Base-by-base conservation (phyloP, 1,140 invertebrate genomes). In the Saccostrea cuccullata region DNA sequence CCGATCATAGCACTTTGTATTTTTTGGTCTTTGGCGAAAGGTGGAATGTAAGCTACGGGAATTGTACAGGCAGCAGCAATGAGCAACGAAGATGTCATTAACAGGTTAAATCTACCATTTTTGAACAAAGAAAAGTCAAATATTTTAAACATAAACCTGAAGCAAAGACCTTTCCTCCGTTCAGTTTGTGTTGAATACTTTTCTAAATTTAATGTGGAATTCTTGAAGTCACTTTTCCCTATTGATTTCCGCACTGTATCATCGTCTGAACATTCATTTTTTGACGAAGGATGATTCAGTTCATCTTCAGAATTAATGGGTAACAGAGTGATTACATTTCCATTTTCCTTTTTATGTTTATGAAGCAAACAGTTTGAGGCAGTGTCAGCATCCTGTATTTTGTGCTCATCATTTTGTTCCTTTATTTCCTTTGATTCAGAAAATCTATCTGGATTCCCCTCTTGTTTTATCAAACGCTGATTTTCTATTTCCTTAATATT, bases 111-210 rank as follows among this genome's bases (percentile, higher is more conserved):
- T 55, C 70, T 58, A 20, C 36, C 47, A 85, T 26, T 70, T 4
- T 85, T 85, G 67, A 88, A 84, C 26, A 88, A 73, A 23, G 40
- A 13, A 36, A 47, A 84, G 56, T 88, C 55, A 15, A 70, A 84
- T 12, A 88, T n/a, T 36, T 15, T 36, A 20, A n/a, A 55, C 6
- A 88, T 9, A 40, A 73, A 55, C 2, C 9, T 56, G 9, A 40
- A 55, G 6, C 70, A 55, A 26, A 30, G 40, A 56, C 60, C 23
- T n/a, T 23, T 47, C 0, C n/a, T n/a, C 5, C 55, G 36, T 84
- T 56, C 47, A 17, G 36, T 1, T 2, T 13, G 26, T 15, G 9
- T 77, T 13, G 23, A 87, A 6, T 12, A 23, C 11, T 12, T 15
- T 47, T 17, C 2, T 8, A 36, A 13, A 23, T 17, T 0, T 9